These are phyloP conservation scores for Beroe forskalii DNA, from an alignment of 37 sponge, comb jelly and placozoan genomes.

Conservation along the genomic window DNA sequence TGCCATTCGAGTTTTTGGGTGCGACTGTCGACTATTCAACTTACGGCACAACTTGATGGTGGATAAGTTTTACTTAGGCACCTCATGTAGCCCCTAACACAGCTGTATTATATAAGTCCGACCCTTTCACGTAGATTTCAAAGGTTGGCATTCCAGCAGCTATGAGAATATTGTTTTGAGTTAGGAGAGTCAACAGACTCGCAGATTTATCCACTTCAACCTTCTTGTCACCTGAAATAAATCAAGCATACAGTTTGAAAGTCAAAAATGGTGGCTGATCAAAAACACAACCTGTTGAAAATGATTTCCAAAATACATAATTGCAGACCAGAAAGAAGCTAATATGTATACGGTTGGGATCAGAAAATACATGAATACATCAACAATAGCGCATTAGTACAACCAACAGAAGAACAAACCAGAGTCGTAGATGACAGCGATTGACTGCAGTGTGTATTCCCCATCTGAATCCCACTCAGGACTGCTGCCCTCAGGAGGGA, in stretches of 20 bases:
- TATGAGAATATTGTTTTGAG: constrained; percentile 17
- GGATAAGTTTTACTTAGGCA: no score
- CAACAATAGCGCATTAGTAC: no score
- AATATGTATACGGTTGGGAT: no score
- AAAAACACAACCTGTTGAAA: no score
- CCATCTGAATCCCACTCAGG: constrained; percentile 35
- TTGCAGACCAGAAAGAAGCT: no score
- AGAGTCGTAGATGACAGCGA: not conserved
- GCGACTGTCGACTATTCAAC: no score
- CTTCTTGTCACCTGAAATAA: not conserved
- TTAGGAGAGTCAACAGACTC: not conserved
- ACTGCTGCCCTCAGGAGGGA: constrained; percentile 31
- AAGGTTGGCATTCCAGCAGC: constrained; percentile 13
- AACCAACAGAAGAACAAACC: constrained; percentile 15
- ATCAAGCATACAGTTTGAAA: no score
- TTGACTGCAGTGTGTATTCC: not conserved
- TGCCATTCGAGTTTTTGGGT: no score
- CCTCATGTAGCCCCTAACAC: not conserved
- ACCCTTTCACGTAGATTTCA: constrained; percentile 24
- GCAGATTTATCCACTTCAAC: not conserved
- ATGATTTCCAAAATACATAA: no score
- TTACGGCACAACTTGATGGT: no score
- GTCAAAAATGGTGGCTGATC: no score
- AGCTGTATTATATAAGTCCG: not conserved
- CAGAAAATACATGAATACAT: no score